Evolutionary conservation across 2,888 invertebrate genomes (phyloP), one percentile per base, ranked within the genome.

Genomic region (Melinopterus prodromus): DNA sequence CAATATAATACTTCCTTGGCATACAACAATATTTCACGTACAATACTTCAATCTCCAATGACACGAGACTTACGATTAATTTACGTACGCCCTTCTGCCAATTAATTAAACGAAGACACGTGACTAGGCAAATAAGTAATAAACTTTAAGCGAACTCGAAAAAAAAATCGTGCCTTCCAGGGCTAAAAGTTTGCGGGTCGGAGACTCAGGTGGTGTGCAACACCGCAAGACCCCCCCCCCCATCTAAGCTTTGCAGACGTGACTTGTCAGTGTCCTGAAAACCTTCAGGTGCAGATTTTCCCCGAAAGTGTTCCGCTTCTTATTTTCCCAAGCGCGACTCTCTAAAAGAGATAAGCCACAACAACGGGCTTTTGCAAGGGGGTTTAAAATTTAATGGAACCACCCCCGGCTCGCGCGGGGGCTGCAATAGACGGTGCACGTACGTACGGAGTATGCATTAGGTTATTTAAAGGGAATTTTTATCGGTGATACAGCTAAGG

Each of bases 221-320:
- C 53, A 12, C 53, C 53, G 53, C 53, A 53, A 53, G 12, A 53
- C 1, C 53, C 53, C 12, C 53, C 1, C 53, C 53, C 12, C 53
- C 53, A 12, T 53, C 12, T 53, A 53, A 12, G 53, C 53, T 9
- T 53, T 12, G 53, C 53, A 53, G 53, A 53, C 53, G 53, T 53
- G 53, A 53, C 53, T 53, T 53, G 53, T 53, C 53, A 53, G 53
- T 53, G 53, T 53, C 53, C 53, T 53, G 53, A 53, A 53, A 53
- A 53, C 53, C 53, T 53, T 53, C 53, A 53, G 53, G 53, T 53
- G 53, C 53, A 53, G 53, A 53, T 53, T 53, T 53, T 4, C 53
- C 0, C 53, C 53, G 53, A 53, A 53, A 53, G 53, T 53, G 53
- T 53, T 53, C 53, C 1, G 53, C 53, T 53, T 53, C 53, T 53